phyloP scores from a whole-genome alignment of 2,113 vertebrate genomes.

The Myotis yumanensis region DNA sequence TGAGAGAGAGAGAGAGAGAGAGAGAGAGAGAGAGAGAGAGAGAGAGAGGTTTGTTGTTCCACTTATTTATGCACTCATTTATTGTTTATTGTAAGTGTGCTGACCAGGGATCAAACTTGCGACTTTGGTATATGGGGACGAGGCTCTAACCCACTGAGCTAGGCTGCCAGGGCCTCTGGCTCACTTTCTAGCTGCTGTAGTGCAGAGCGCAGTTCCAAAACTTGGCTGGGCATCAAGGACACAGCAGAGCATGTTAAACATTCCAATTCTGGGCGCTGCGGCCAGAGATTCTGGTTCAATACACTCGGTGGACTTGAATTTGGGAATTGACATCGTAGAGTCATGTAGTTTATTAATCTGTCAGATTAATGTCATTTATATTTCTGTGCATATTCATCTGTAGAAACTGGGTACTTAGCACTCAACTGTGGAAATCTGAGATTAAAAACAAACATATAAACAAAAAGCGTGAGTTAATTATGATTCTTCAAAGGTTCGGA shows the following conservation, averaged over 20 bases:
- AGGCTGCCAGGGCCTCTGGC: neutral
- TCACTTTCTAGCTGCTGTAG: neutral
- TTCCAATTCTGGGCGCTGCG: neutral
- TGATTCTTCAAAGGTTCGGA: neutral
- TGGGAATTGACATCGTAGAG: neutral
- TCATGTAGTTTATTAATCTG: neutral
- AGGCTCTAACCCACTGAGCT: neutral
- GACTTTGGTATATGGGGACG: neutral
- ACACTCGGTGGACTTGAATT: neutral
- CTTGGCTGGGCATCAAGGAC: neutral
- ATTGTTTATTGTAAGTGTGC: neutral
- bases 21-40: too few species aligned
- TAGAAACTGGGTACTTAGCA: neutral
- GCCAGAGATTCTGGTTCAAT: neutral
- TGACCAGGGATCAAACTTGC: neutral
- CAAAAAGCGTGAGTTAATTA: neutral
- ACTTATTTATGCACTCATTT: neutral
- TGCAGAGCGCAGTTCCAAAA: neutral
- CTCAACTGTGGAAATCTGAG: neutral
- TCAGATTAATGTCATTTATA: neutral
- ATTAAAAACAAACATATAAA: neutral
- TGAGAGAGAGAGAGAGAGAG: too few species aligned
- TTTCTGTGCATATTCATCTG: conserved; percentile 10
- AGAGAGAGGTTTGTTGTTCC: neutral
- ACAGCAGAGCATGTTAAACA: neutral